Percentiles rank a stretch among this genome's conserved stretches.
Conservation (phyloP, 2,888 invertebrate genomes). For the Epinotia brunnichana region DNA sequence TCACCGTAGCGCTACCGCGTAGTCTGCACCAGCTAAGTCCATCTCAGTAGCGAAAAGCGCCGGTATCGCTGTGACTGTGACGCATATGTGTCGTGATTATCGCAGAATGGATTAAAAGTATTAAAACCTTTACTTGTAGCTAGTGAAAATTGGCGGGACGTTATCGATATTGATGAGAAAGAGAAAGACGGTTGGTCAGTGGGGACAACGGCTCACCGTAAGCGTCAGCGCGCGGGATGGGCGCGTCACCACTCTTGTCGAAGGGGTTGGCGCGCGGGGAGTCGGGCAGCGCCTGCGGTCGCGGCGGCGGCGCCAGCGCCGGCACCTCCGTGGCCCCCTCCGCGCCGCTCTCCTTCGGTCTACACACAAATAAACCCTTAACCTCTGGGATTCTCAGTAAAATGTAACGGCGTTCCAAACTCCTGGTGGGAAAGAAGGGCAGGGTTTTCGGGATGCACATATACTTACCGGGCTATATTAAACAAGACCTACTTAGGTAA, state of each 20-base stretch:
- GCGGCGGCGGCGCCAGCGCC: constrained; percentile 88
- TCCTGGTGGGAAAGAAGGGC: too few species aligned
- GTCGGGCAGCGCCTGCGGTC: constrained; percentile 74
- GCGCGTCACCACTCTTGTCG: constrained; percentile 83
- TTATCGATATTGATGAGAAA: not conserved
- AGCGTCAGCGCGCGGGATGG: constrained; percentile 48
- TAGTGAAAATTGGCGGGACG: not conserved
- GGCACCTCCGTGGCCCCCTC: constrained; percentile 81
- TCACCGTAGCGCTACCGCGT: too few species aligned
- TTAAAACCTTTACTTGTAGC: not conserved
- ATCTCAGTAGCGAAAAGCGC: too few species aligned
- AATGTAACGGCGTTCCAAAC: too few species aligned
- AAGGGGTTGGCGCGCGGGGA: constrained; percentile 91
- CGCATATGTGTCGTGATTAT: too few species aligned
- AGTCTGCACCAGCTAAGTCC: too few species aligned
- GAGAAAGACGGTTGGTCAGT: not conserved
- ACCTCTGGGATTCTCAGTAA: too few species aligned
- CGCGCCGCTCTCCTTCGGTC: constrained; percentile 80
- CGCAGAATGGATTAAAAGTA: not conserved
- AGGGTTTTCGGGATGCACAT: too few species aligned
- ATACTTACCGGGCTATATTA: too few species aligned
- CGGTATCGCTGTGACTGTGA: too few species aligned
- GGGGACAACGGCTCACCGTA: not conserved
- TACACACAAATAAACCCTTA: constrained; percentile 54
- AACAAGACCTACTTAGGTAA: too few species aligned